These are phyloP conservation scores for Desmophyllum pertusum DNA, from an alignment of 92 coral and sea anemone species.

Conservation along the genomic window DNA sequence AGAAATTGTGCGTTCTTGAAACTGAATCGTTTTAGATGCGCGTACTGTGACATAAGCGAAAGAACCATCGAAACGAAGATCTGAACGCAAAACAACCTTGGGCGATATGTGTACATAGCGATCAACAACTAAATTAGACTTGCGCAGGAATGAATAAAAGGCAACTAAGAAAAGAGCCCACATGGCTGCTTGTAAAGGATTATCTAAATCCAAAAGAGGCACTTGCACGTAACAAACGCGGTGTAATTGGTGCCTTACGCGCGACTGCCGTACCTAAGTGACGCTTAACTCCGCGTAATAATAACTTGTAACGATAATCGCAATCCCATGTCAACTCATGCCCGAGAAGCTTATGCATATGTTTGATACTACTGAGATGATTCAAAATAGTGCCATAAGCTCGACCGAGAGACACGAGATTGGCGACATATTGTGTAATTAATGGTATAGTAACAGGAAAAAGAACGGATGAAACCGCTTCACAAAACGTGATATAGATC, in stretches of 20 bases:
- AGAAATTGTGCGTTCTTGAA: constrained; percentile 5
- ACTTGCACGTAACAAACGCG: neutral
- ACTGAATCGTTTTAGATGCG: constrained; percentile 19
- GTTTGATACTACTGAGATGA: constrained; percentile 25
- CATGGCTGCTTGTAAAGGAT: neutral
- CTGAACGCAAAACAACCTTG: neutral
- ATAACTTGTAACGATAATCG: constrained; percentile 25
- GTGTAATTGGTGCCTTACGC: neutral
- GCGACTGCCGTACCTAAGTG: neutral
- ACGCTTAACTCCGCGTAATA: neutral
- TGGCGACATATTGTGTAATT: constrained; percentile 21
- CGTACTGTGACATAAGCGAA: constrained; percentile 9
- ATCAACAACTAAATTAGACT: neutral
- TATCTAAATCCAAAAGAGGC: neutral
- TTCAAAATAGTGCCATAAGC: constrained; percentile 44
- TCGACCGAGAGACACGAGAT: constrained; percentile 35
- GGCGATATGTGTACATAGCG: no score
- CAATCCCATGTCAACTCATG: constrained; percentile 21
- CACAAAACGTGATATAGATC: constrained; percentile 22
- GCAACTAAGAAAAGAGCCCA: neutral
- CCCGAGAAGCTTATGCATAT: constrained; percentile 29
- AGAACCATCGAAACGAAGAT: neutral
- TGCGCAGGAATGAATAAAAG: no score
- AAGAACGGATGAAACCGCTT: constrained; percentile 16
- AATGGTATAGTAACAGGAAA: constrained; percentile 24